Percentiles rank a stretch among this genome's conserved stretches.
Conservation (phyloP, 1,140 invertebrate genomes). For the Camponotus vicinus region DNA sequence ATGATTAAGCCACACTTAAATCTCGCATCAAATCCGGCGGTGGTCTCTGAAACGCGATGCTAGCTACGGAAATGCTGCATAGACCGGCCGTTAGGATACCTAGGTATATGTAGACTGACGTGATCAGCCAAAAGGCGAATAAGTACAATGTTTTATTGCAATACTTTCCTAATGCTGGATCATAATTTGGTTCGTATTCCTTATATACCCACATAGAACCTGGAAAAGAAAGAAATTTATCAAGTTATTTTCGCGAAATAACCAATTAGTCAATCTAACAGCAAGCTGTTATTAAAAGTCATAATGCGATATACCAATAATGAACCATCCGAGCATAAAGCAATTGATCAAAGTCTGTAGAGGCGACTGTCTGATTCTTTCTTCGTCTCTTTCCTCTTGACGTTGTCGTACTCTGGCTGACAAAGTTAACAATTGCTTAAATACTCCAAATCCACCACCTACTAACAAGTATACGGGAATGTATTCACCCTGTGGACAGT, state of each 20-base stretch:
- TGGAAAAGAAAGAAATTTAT: conserved; percentile 66
- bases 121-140: conserved; percentile 90
- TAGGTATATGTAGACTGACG: conserved; percentile 87
- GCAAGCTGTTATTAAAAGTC: neutral
- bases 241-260: neutral
- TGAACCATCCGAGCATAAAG: conserved; percentile 90
- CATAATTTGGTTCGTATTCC: conserved; percentile 89
- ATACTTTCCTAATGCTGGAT: conserved; percentile 85
- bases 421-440: conserved; percentile 89
- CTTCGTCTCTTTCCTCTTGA: conserved; percentile 86
- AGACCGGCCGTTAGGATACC: conserved; percentile 87
- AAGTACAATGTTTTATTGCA: conserved; percentile 90
- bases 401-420: conserved; percentile 85
- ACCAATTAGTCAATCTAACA: neutral
- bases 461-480: conserved; percentile 91
- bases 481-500: conserved; percentile 89
- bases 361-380: conserved; percentile 87
- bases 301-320: conserved; percentile 86
- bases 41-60: conserved; percentile 84
- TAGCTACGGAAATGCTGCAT: conserved; percentile 87
- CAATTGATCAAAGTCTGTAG: conserved; percentile 88
- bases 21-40: conserved; percentile 77
- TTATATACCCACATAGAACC: conserved; percentile 90
- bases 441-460: conserved; percentile 88
- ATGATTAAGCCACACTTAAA: neutral